Base-by-base conservation (phyloP, 2,113 vertebrate species). In the Ictidomys tridecemlineatus region DNA sequence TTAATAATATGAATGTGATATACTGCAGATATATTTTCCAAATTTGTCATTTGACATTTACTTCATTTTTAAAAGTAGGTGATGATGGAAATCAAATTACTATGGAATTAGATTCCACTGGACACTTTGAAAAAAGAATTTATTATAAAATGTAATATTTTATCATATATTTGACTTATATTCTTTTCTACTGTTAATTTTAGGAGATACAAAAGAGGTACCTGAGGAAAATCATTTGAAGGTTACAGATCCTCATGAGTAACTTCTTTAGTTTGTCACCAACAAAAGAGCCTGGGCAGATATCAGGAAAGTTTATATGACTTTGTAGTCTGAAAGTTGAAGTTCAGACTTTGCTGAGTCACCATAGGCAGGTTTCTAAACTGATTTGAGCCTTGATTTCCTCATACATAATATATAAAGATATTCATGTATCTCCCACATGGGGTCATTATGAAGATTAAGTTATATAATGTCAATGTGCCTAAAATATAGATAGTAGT, bases 111-210 rank as follows among this genome's bases (percentile, higher is more conserved):
- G 22, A 69, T 42, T 65, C 63, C 73, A 72, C 16, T 78, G 42
- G 51, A 65, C 6, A 42, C 22, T 73, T 6, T 79, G 32, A 70
- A 74, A 90, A 79, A 24, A 32, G 10, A 8, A 56, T 85, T 70
- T 39, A 83, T 76, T 82, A 79, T 73, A 86, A 79, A 91, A 91
- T 70, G 9, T 76, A 70, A 39, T 78, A 63, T 89, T 73, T 79
- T 67, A 58, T 2, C 24, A 8, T 77, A 63, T 83, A 24, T 6
- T 37, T 78, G 53, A 87, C 10, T 72, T 79, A 45, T 4, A 37
- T 58, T 16, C 5, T 91, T 70, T 85, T 78, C 58, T 94, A 51
- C 61, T 51, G 42, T 87, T 65, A 85, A 85, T 72, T 17, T 65
- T 76, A 63, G 26, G 10, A 37, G 16, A 39, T 65, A 77, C 37